Percentiles rank a stretch among this genome's conserved stretches.
phyloP scores from a whole-genome alignment of 2,797 vertebrate genomes.

The Hydrophis major region DNA sequence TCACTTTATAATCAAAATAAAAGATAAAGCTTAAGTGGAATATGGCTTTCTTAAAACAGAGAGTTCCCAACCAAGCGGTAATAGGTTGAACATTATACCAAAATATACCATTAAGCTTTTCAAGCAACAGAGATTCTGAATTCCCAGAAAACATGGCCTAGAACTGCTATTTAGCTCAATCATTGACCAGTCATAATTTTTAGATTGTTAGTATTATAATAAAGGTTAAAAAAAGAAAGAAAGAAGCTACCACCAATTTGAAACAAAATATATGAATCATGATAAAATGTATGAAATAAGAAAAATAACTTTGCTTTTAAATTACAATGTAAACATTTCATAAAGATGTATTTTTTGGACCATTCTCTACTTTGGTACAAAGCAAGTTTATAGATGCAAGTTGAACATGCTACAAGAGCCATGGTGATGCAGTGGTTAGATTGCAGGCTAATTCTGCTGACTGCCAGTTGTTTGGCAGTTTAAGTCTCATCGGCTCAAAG shows the following conservation, averaged over 20 bases:
- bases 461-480: too few relatives aligned
- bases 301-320: background rate
- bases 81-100: background rate
- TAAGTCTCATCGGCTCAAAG: too few relatives aligned
- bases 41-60: background rate
- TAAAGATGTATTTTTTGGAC: background rate
- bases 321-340: background rate
- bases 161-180: background rate
- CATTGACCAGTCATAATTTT: background rate
- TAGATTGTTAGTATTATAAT: background rate
- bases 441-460: too few relatives aligned
- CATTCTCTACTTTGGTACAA: background rate
- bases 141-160: background rate
- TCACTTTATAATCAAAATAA: background rate
- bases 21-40: background rate
- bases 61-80: background rate
- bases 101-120: background rate
- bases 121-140: background rate
- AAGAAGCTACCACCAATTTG: background rate
- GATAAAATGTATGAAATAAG: background rate
- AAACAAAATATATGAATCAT: background rate
- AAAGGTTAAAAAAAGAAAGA: background rate
- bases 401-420: background rate
- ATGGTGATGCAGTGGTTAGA: too few relatives aligned
- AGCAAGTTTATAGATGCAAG: background rate